phyloP scores from a whole-genome alignment of 1,140 invertebrate genomes.

The Gyrodactylus salaris region DNA sequence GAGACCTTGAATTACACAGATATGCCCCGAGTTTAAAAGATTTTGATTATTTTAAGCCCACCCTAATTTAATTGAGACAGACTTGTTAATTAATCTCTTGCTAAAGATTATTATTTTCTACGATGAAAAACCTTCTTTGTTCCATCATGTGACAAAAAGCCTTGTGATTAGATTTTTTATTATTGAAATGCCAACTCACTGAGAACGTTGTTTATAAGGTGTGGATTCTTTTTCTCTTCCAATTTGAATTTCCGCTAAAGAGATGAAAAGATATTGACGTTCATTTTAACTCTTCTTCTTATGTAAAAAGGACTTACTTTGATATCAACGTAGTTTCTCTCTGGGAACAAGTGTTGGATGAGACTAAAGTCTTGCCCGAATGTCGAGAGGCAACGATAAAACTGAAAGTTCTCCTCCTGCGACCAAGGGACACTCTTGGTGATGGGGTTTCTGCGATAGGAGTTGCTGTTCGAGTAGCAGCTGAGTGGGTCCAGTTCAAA shows the following conservation, averaged over 20 bases:
- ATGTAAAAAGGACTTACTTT: neutral
- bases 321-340: neutral
- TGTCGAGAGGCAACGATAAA: neutral
- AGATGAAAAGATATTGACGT: neutral
- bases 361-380: neutral
- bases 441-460: neutral
- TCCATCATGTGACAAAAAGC: neutral
- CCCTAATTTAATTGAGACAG: no score
- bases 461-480: neutral
- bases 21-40: no score
- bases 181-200: neutral
- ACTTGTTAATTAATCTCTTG: no score
- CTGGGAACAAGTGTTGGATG: neutral
- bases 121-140: neutral
- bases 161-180: no score
- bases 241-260: neutral
- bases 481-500: neutral
- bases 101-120: no score
- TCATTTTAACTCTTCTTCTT: no score
- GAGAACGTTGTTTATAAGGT: neutral
- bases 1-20: no score
- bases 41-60: no score
- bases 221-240: neutral
- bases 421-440: neutral
- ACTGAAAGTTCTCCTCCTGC: neutral